Evolutionary conservation across 2,797 vertebrate species (phyloP), one percentile per base, ranked within the genome.

Genomic region (Pseudochaenichthys georgianus): DNA sequence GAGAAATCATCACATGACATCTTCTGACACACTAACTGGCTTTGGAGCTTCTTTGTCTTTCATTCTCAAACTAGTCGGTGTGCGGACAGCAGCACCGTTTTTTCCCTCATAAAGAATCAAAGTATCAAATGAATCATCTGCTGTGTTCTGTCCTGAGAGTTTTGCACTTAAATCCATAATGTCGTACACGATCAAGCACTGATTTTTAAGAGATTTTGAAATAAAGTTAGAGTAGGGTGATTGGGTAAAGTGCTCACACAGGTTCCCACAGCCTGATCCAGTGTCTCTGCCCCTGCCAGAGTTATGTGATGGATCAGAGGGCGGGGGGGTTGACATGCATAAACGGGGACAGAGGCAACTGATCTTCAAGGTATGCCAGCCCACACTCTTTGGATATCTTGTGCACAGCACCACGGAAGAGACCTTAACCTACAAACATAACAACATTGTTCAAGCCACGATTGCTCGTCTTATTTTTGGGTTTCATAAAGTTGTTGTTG

Each of bases 251-350:
- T 52, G 59, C 70, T 79, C 79, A 60, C 76, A 83, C 76, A 82
- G 81, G 81, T 92, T 93, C 89, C 87, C 90, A 89, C 87, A 92
- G 87, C 80, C 90, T 93, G 91, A 94, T 94, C 87, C 90, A 88
- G 78, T 94, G 88, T 92, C 93, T 81, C 82, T 73, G 75, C 61
- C 62, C 59, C 77, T 93, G 92, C 91, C 91, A 93, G 83, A 92
- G 91, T 70, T 91, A 93, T 92, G 89, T 84, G 85, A 88, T 87
- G 89, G 84, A 85, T 88, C 28, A 70, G 64, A 62, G 41, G 52
- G 70, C 1, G 76, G 70, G 70, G 28, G 68, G 85, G 72, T 67
- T 88, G 90, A 90, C 81, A 82, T 85, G 81, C 80, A 92, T 88
- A 90, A 88, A 88, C 61, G 48, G 75, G 80, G 82, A 90, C 81